Conservation (phyloP, 2,888 invertebrate species). For the Eupithecia pulchellata region DNA sequence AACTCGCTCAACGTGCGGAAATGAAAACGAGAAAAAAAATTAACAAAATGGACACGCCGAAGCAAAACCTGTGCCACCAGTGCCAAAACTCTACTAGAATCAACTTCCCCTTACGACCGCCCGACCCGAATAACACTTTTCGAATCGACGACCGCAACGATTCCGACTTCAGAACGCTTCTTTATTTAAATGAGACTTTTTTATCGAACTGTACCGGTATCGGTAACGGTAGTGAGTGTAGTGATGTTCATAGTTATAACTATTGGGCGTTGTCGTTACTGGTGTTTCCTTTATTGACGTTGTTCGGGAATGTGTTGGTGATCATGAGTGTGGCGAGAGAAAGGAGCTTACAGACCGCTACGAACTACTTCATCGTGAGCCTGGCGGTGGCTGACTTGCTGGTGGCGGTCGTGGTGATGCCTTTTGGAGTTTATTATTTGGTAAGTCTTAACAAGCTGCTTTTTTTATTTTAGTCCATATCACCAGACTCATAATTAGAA, state of each 20-base stretch:
- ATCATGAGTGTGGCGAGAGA: constrained; percentile 97
- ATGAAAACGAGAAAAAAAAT: constrained; percentile 7
- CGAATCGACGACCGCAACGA: constrained; percentile 48
- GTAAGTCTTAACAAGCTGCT: constrained; percentile 87
- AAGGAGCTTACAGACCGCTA: constrained; percentile 96
- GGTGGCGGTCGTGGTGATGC: constrained; percentile 99
- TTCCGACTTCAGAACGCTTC: constrained; percentile 56
- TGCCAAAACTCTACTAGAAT: constrained; percentile 66
- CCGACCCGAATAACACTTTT: constrained; percentile 54
- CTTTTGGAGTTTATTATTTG: constrained; percentile 99
- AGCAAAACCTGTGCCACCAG: constrained; percentile 48
- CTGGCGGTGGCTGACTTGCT: constrained; percentile 97
- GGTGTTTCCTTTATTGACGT: constrained; percentile 95
- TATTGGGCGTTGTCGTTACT: constrained; percentile 95
- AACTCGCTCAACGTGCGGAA: not conserved
- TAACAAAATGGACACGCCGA: constrained; percentile 40
- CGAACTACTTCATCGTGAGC: constrained; percentile 99
- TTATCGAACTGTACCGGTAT: constrained; percentile 61
- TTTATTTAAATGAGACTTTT: constrained; percentile 64
- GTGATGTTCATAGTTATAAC: constrained; percentile 85
- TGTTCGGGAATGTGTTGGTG: constrained; percentile 98
- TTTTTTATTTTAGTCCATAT: not conserved
- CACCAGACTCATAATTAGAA: not conserved
- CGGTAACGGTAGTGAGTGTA: constrained; percentile 66
- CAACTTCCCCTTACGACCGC: constrained; percentile 57